These are phyloP conservation scores for Ichneumon xanthorius DNA, from an alignment of 2,888 invertebrate species.

Conservation along the genomic window DNA sequence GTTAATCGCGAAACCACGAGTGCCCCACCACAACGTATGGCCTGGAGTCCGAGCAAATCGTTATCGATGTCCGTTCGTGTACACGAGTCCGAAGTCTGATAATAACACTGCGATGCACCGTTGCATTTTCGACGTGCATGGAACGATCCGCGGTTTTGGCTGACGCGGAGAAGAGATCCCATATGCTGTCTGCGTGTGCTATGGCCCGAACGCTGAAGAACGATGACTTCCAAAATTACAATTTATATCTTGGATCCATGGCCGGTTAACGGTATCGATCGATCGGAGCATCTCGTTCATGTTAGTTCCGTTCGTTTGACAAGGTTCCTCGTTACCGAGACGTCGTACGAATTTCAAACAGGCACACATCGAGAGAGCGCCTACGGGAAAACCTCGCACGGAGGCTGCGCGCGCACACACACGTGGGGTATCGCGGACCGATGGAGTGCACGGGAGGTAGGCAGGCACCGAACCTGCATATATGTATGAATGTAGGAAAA, in stretches of 20 bases:
- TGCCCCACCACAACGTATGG: slow-evolving; percentile 42
- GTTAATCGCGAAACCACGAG: slow-evolving; percentile 51
- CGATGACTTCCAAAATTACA: slow-evolving; percentile 60
- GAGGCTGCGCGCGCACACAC: slow-evolving; percentile 11
- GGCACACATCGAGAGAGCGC: slow-evolving; percentile 29
- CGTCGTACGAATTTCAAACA: slow-evolving; percentile 59
- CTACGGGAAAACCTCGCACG: slow-evolving; percentile 22
- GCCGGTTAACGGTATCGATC: slow-evolving; percentile 60
- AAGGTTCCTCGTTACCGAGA: slow-evolving; percentile 60
- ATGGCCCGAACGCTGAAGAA: slow-evolving; percentile 30
- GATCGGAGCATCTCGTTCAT: slow-evolving; percentile 19
- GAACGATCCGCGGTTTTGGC: slow-evolving; percentile 25
- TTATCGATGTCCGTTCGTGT: slow-evolving; percentile 53
- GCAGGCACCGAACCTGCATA: slow-evolving; percentile 22
- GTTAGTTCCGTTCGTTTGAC: slow-evolving; percentile 47
- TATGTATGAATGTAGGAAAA: slow-evolving; percentile 34
- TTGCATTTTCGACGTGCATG: slow-evolving; percentile 46
- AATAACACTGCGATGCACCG: slow-evolving; percentile 48
- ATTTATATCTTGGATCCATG: slow-evolving; percentile 57
- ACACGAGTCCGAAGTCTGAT: slow-evolving; percentile 36
- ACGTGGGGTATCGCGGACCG: slow-evolving; percentile 45
- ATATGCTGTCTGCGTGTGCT: slow-evolving; percentile 23
- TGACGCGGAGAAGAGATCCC: slow-evolving; percentile 22
- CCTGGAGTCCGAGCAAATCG: slow-evolving; percentile 55
- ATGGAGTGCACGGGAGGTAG: slow-evolving; percentile 21